Percentiles rank a stretch among this genome's conserved stretches.
These are phyloP conservation scores for Salminus brasiliensis DNA, from an alignment of 2,113 vertebrate genomes.

Conservation along the genomic window DNA sequence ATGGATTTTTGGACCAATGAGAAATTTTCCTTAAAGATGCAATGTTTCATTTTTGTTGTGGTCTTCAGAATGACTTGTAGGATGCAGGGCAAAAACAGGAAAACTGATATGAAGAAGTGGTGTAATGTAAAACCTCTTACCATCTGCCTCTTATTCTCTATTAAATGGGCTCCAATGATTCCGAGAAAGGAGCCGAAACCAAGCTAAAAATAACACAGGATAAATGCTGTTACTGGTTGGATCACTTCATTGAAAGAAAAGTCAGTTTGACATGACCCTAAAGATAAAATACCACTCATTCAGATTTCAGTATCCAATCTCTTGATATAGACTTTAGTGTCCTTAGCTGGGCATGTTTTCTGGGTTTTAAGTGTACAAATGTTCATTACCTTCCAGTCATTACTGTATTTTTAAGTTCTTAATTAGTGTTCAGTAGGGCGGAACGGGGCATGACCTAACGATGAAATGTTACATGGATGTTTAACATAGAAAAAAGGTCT, in stretches of 20 bases:
- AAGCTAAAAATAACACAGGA: constrained; percentile 81
- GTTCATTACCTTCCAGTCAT: neutral
- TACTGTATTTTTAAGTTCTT: no score
- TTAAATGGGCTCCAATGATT: constrained; percentile 96
- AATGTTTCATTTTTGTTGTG: neutral
- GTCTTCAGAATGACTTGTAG: neutral
- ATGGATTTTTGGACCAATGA: neutral
- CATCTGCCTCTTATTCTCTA: constrained; percentile 99
- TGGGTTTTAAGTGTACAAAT: neutral
- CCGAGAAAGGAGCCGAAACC: constrained; percentile 98
- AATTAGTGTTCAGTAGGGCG: no score
- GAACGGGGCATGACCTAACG: no score
- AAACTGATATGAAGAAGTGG: constrained; percentile 50
- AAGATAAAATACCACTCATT: neutral
- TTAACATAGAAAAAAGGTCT: no score
- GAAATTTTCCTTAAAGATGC: neutral
- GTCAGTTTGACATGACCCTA: neutral
- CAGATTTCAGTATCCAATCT: no score
- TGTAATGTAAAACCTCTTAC: constrained; percentile 80
- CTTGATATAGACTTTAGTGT: no score
- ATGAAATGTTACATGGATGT: no score
- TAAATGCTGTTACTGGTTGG: constrained; percentile 45
- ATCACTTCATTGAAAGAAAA: constrained; percentile 2
- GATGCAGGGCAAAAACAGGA: constrained; percentile 3
- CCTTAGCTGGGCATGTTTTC: no score